These are phyloP conservation scores for Otolemur garnettii DNA, from an alignment of 2,113 vertebrate genomes.

Conservation along the genomic window DNA sequence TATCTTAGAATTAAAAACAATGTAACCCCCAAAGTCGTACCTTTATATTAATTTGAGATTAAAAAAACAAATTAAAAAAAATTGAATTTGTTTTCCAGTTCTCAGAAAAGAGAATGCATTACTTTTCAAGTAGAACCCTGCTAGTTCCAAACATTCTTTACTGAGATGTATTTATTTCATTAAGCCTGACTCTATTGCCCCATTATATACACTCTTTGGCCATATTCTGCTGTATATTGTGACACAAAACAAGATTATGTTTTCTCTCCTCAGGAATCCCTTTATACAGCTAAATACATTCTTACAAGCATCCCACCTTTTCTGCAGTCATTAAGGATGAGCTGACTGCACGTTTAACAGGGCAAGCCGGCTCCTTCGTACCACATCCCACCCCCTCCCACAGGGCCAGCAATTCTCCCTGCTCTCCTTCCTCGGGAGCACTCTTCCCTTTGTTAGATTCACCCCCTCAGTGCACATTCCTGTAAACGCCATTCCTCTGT, in stretches of 20 bases:
- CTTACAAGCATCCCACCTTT: not conserved
- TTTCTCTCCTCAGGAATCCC: not conserved
- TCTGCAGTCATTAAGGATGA: not conserved
- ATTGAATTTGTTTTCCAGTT: not conserved
- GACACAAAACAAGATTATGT: not conserved
- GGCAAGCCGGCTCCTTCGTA: not conserved
- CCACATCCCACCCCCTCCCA: accelerated
- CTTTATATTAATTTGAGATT: no score
- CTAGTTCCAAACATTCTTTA: not conserved
- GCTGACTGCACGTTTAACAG: not conserved
- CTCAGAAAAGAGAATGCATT: no score
- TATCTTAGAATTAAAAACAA: no score
- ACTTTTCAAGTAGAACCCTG: not conserved
- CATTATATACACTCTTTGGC: not conserved
- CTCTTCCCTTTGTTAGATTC: not conserved
- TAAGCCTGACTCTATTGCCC: not conserved
- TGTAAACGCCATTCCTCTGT: not conserved
- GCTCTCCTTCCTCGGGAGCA: not conserved
- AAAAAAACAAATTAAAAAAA: no score
- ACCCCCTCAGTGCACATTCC: not conserved
- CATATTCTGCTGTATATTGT: not conserved
- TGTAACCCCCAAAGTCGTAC: no score
- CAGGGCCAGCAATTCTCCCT: not conserved
- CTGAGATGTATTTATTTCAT: not conserved
- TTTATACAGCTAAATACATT: not conserved